phyloP scores from a whole-genome alignment of 2,113 vertebrate genomes.

The Triplophysa siluroides region DNA sequence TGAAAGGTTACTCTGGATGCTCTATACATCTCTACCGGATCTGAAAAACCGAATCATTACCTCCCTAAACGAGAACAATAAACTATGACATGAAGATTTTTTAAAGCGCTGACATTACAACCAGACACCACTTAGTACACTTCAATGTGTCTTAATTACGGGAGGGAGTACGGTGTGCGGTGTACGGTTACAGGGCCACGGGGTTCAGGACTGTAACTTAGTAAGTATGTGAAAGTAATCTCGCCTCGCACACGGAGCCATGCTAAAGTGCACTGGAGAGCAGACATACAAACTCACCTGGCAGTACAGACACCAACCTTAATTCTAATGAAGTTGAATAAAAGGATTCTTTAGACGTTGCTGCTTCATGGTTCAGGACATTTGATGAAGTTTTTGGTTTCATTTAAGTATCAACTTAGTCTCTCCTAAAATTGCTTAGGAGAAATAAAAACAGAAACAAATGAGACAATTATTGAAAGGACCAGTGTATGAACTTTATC shows the following conservation, averaged over 20 bases:
- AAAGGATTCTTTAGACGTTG: too few species aligned
- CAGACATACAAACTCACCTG: conserved; percentile 27
- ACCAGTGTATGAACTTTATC: too few species aligned
- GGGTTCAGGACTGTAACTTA: conserved; percentile 39
- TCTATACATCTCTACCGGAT: conserved; percentile 55
- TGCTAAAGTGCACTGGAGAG: conserved; percentile 2
- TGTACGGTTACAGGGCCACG: conserved; percentile 36
- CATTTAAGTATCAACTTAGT: too few species aligned
- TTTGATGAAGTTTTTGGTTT: too few species aligned
- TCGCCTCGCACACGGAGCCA: background rate
- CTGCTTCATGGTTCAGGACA: too few species aligned
- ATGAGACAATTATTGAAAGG: too few species aligned
- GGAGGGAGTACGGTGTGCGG: conserved; percentile 22
- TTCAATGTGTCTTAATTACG: conserved; percentile 19
- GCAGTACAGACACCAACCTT: background rate
- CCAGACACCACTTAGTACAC: conserved; percentile 53
- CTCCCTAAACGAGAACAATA: conserved; percentile 30
- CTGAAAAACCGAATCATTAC: conserved; percentile 20
- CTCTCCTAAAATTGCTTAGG: too few species aligned
- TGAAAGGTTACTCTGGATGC: conserved; percentile 58
- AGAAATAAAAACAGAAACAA: too few species aligned
- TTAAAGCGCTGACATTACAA: conserved; percentile 48
- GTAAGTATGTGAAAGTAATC: conserved; percentile 23
- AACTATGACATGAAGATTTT: background rate
- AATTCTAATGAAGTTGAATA: too few species aligned